Evolutionary conservation across 2,888 invertebrate genomes (phyloP).

Genomic region (Clitarchus hookeri): DNA sequence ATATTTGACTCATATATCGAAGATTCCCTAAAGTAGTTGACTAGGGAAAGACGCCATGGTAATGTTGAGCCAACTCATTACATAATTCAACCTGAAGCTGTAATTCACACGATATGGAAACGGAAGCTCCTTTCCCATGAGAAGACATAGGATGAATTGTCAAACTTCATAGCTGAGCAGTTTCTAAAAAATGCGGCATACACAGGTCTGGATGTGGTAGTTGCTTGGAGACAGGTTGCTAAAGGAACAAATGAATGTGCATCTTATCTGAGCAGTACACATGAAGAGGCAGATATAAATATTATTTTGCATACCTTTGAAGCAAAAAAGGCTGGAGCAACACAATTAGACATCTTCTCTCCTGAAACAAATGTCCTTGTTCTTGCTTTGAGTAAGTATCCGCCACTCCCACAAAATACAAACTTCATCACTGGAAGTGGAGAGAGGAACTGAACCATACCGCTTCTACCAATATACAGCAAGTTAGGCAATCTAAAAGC

Average conservation of each 20-base stretch:
- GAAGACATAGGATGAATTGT: background rate
- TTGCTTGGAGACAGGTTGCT: background rate
- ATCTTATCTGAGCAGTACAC: background rate
- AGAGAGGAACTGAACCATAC: background rate
- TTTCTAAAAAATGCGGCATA: background rate
- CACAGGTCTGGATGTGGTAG: background rate
- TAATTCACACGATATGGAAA: background rate
- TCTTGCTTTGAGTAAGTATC: background rate
- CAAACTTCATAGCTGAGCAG: background rate
- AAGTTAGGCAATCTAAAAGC: background rate
- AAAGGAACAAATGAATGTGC: background rate
- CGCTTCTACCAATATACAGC: background rate
- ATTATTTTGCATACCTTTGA: no score
- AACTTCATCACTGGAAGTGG: background rate
- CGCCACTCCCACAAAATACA: background rate
- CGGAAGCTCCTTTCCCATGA: background rate
- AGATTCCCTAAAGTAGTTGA: no score
- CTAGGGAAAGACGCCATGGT: background rate
- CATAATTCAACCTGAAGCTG: background rate
- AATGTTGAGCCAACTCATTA: background rate
- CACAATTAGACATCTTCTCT: no score
- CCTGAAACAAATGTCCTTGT: background rate
- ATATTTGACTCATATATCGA: no score
- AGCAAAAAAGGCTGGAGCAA: no score
- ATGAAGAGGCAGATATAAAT: no score